phyloP scores from a whole-genome alignment of 2,888 invertebrate genomes.

The Trissolcus brochymenae region DNA sequence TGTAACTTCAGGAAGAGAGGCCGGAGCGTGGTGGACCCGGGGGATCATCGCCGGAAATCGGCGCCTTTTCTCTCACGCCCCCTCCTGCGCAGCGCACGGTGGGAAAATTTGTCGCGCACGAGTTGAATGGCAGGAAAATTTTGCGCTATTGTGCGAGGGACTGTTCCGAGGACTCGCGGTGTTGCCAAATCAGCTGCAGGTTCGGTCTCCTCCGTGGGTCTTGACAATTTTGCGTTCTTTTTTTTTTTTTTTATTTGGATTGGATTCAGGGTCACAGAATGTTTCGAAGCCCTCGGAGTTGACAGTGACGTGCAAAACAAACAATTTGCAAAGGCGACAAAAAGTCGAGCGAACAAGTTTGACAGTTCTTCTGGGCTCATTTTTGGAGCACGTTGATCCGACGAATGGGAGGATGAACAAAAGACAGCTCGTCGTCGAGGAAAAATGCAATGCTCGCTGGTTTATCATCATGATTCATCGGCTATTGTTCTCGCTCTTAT shows the following conservation, averaged over 20 bases:
- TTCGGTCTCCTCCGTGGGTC: background rate
- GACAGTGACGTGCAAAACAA: background rate
- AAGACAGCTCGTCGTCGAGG: too few species aligned
- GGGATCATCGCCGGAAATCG: conserved; percentile 54
- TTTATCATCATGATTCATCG: conserved; percentile 1
- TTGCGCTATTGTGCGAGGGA: background rate
- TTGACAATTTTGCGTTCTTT: too few species aligned
- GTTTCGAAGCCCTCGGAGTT: background rate
- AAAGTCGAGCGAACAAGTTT: background rate
- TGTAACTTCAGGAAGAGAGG: background rate
- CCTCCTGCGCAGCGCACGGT: conserved; percentile 10
- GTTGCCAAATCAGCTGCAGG: conserved; percentile 51
- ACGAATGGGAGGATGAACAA: too few species aligned
- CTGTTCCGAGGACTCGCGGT: conserved; percentile 62
- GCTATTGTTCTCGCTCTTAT: background rate
- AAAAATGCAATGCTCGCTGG: too few species aligned
- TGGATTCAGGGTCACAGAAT: too few species aligned
- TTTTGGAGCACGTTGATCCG: too few species aligned
- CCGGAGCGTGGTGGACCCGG: background rate
- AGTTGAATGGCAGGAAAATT: conserved; percentile 31
- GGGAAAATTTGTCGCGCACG: conserved; percentile 35
- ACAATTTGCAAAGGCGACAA: background rate
- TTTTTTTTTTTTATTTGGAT: too few species aligned
- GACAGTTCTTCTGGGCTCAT: background rate
- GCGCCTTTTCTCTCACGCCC: conserved; percentile 45